Conservation (phyloP, 2,797 vertebrate species). For the Chrosomus eos region DNA sequence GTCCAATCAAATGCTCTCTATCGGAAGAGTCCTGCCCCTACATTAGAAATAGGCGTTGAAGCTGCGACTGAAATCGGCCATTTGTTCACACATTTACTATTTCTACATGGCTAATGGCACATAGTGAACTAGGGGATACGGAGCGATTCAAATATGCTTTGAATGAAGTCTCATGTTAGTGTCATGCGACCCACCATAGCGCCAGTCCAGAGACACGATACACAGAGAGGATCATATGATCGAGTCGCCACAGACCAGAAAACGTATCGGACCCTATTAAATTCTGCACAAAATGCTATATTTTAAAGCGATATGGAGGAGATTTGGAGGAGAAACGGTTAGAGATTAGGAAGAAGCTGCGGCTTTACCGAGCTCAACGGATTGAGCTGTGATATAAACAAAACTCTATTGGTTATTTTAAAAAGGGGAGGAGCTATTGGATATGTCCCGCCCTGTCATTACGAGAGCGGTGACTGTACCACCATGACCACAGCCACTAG, state of each 20-base stretch:
- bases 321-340: neutral
- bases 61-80: neutral
- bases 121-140: neutral
- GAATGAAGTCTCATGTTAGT: neutral
- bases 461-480: conserved; percentile 5
- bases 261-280: neutral
- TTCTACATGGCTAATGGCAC: neutral
- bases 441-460: neutral
- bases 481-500: conserved; percentile 9
- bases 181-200: no score
- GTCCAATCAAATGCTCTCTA: neutral
- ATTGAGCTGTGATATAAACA: neutral
- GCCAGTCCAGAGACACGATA: no score
- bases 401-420: neutral
- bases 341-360: neutral
- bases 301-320: neutral
- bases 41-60: neutral
- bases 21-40: neutral
- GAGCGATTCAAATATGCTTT: neutral
- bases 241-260: no score
- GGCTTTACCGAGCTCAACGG: no score
- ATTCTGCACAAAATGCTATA: neutral
- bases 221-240: no score
- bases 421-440: neutral
- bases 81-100: neutral